Evolutionary conservation across 2,888 invertebrate genomes (phyloP).

Genomic region (Ophion ventricosus): DNA sequence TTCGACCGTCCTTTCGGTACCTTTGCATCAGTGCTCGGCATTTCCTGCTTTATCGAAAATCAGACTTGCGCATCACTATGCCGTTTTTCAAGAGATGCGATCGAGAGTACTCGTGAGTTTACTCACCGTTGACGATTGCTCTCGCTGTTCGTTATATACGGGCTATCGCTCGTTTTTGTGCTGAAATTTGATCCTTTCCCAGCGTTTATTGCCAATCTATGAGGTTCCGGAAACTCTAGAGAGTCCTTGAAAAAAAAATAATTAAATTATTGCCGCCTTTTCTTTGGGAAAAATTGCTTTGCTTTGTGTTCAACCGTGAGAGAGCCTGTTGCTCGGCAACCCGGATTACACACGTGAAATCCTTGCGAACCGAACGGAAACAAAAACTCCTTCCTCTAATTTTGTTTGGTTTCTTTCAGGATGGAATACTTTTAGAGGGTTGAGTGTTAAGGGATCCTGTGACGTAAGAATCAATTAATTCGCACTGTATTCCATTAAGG

Average conservation of each 20-base stretch:
- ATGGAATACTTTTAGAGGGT: not conserved
- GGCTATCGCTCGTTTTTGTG: not conserved
- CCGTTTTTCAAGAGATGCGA: conserved; percentile 17
- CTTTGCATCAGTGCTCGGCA: not conserved
- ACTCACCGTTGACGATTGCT: conserved; percentile 43
- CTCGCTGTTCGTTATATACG: conserved; percentile 43
- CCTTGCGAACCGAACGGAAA: conserved; percentile 14
- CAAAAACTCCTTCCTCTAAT: not conserved
- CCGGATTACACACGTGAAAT: conserved; percentile 45
- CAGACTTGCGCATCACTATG: conserved; percentile 17
- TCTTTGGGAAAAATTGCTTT: not conserved
- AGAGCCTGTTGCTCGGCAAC: conserved; percentile 43
- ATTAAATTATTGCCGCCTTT: conserved; percentile 9
- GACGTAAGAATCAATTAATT: too few species aligned
- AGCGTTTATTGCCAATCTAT: conserved; percentile 46
- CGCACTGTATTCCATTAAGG: too few species aligned
- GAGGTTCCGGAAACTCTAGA: conserved; percentile 10
- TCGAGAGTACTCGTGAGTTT: conserved; percentile 42
- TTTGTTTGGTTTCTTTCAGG: not conserved
- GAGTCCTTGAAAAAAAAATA: conserved; percentile 27
- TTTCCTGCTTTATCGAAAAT: conserved; percentile 36
- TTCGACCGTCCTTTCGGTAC: not conserved
- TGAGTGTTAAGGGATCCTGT: too few species aligned
- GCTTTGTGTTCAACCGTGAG: not conserved
- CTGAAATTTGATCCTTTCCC: conserved; percentile 3